A percentile compares a stretch with the other conserved stretches of the same genome.
Conservation (phyloP, 2,888 invertebrate species). For the Calameuta pallipes region DNA sequence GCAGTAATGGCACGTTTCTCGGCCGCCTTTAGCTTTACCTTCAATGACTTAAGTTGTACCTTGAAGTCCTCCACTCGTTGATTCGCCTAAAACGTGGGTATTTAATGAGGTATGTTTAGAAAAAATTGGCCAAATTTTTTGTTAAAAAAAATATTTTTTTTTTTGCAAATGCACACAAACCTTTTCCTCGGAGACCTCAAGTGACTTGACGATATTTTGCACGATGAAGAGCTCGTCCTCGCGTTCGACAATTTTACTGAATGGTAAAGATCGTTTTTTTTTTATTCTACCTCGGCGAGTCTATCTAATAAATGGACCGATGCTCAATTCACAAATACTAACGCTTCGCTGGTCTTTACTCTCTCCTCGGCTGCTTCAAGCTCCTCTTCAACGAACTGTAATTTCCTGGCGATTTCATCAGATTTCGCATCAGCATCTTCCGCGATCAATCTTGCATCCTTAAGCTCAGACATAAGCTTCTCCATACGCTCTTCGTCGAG, state of each 20-base stretch:
- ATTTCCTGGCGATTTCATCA: slow-evolving; percentile 77
- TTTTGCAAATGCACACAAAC: slow-evolving; percentile 34
- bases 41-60: slow-evolving; percentile 56
- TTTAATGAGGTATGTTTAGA: background rate
- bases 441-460: slow-evolving; percentile 76
- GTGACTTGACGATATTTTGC: slow-evolving; percentile 63
- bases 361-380: slow-evolving; percentile 77
- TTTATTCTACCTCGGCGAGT: background rate
- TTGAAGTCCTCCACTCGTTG: slow-evolving; percentile 62
- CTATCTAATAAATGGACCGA: slow-evolving; percentile 7
- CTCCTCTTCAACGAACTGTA: slow-evolving; percentile 77
- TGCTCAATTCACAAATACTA: slow-evolving; percentile 40
- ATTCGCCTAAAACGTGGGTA: slow-evolving; percentile 54
- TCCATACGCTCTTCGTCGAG: slow-evolving; percentile 76
- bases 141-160: background rate
- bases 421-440: slow-evolving; percentile 79
- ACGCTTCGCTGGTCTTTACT: slow-evolving; percentile 75
- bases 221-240: slow-evolving; percentile 65
- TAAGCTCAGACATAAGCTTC: slow-evolving; percentile 74
- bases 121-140: background rate
- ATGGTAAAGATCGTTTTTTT: background rate
- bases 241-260: slow-evolving; percentile 62
- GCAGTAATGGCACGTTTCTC: slow-evolving; percentile 62
- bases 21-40: slow-evolving; percentile 54
- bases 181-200: slow-evolving; percentile 64